These are phyloP conservation scores for Caenorhabditis wallacei DNA, from an alignment of 2,888 invertebrate species.

Conservation along the genomic window DNA sequence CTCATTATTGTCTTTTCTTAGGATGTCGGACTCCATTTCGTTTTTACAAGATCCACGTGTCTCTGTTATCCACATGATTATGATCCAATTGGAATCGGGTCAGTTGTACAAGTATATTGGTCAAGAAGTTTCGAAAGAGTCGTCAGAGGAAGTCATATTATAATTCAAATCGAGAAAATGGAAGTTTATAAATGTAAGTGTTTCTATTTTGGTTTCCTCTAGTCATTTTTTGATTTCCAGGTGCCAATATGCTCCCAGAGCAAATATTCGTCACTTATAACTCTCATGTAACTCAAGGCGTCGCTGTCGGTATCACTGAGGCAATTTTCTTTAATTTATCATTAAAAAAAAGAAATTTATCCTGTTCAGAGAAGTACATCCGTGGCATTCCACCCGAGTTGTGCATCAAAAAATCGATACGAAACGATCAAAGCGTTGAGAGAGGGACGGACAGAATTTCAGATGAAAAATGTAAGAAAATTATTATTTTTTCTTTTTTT, in stretches of 20 bases:
- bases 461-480: conserved; percentile 20
- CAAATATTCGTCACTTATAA: conserved; percentile 45
- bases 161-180: conserved; percentile 53
- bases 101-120: conserved; percentile 53
- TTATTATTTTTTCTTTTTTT: too few relatives aligned
- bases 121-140: conserved; percentile 42
- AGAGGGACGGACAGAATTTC: conserved; percentile 23
- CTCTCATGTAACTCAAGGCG: conserved; percentile 32
- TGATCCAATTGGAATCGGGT: conserved; percentile 42
- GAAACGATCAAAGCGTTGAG: conserved; percentile 25
- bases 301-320: conserved; percentile 40
- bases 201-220: background rate
- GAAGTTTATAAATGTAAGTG: conserved; percentile 49
- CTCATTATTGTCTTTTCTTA: conserved; percentile 5
- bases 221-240: background rate
- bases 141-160: conserved; percentile 37
- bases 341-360: background rate
- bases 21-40: conserved; percentile 52
- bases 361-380: conserved; percentile 29
- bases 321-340: background rate
- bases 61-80: conserved; percentile 1
- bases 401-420: background rate
- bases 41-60: conserved; percentile 40
- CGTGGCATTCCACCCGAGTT: conserved; percentile 53
- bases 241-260: conserved; percentile 18